phyloP scores from a whole-genome alignment of 2,113 vertebrate genomes.

The Sinocyclocheilus anophthalmus region DNA sequence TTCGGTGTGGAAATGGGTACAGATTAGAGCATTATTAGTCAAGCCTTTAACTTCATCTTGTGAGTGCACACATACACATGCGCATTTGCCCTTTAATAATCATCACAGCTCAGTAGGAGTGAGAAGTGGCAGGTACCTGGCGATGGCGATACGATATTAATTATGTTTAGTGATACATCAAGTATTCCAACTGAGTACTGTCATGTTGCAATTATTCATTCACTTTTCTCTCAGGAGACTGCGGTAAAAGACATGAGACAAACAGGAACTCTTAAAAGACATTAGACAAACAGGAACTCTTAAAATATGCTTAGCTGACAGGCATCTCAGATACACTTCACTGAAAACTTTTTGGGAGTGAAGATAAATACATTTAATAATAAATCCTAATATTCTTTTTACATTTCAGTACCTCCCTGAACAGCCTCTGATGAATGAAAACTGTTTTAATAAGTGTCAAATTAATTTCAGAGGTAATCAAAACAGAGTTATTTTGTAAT shows the following conservation, averaged over 20 bases:
- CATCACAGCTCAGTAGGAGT: conserved; percentile 8
- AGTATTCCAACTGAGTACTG: not conserved
- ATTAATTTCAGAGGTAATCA: not conserved
- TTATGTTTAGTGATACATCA: conserved; percentile 19
- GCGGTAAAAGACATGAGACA: not conserved
- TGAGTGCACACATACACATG: not conserved
- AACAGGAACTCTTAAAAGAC: not conserved
- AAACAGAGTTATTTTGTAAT: not conserved
- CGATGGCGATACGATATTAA: not conserved
- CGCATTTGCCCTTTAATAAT: conserved; percentile 48
- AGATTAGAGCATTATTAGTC: conserved; percentile 70
- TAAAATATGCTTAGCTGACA: not conserved
- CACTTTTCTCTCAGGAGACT: not conserved
- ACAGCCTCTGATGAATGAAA: not conserved
- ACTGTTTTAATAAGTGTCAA: not conserved
- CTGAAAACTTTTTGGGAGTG: not conserved
- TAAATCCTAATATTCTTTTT: not conserved
- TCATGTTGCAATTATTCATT: not conserved
- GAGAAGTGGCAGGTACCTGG: not conserved
- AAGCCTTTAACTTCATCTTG: conserved; percentile 58
- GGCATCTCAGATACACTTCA: not conserved
- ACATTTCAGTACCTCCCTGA: not conserved
- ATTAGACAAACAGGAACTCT: not conserved
- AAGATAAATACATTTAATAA: not conserved
- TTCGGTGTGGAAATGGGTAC: conserved; percentile 64